Percentiles rank a stretch among this genome's conserved stretches.
These are phyloP conservation scores for Tiliacea aurago DNA, from an alignment of 2,888 invertebrate species.

Conservation along the genomic window DNA sequence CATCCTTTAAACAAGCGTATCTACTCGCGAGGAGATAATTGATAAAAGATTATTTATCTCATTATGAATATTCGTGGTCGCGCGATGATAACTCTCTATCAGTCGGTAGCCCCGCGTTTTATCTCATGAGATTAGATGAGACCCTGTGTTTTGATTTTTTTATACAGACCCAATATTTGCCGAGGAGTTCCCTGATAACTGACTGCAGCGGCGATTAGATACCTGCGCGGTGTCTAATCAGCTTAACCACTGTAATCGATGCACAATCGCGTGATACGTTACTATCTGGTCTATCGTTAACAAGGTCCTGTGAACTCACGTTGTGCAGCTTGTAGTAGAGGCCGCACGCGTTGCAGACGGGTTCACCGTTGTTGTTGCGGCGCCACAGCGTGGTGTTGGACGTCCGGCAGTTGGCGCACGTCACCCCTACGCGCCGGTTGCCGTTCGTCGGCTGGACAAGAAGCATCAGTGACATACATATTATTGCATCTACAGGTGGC, in stretches of 20 bases:
- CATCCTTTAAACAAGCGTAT: slow-evolving; percentile 90
- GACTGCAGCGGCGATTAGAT: slow-evolving; percentile 85
- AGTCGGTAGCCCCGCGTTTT: slow-evolving; percentile 90
- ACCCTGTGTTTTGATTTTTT: slow-evolving; percentile 90
- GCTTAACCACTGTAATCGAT: slow-evolving; percentile 73
- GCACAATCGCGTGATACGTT: slow-evolving; percentile 68
- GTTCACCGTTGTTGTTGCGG: slow-evolving; percentile 97
- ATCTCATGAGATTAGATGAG: slow-evolving; percentile 90
- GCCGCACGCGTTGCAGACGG: slow-evolving; percentile 99
- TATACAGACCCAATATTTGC: slow-evolving; percentile 89
- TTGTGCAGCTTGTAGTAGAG: slow-evolving; percentile 97
- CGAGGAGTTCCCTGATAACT: slow-evolving; percentile 90
- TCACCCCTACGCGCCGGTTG: slow-evolving; percentile 93
- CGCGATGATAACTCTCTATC: slow-evolving; percentile 89
- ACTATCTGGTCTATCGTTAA: slow-evolving; percentile 41
- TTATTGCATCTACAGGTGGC: slow-evolving; percentile 1
- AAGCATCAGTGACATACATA: slow-evolving; percentile 23
- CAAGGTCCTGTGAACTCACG: slow-evolving; percentile 85
- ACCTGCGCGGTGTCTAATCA: slow-evolving; percentile 73
- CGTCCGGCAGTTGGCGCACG: slow-evolving; percentile 98
- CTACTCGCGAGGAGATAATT: slow-evolving; percentile 88
- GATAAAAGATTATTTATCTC: slow-evolving; percentile 91
- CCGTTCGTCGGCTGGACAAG: slow-evolving; percentile 88
- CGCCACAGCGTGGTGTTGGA: slow-evolving; percentile 98
- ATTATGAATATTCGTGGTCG: slow-evolving; percentile 90